Conservation (phyloP, 2,888 invertebrate genomes). For the Chironomus tentans region DNA sequence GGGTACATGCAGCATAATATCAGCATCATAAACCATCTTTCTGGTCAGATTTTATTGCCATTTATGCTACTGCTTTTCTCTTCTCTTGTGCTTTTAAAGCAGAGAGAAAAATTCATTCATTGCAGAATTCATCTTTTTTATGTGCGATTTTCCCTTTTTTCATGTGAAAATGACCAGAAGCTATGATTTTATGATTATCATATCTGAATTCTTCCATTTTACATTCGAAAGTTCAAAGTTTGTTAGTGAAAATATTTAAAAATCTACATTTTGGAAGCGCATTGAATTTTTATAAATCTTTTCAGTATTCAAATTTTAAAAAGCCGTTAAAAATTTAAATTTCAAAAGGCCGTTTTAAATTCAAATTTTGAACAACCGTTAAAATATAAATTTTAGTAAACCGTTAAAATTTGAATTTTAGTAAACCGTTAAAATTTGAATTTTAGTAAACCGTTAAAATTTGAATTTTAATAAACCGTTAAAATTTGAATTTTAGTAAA, state of each 20-base stretch:
- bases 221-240: background rate
- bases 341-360: no score
- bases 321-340: no score
- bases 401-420: no score
- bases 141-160: background rate
- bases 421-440: no score
- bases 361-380: no score
- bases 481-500: no score
- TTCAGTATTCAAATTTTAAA: no score
- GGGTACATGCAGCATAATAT: background rate
- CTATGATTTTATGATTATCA: conserved; percentile 7
- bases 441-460: no score
- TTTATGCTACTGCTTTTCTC: background rate
- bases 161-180: background rate
- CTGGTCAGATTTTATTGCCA: background rate
- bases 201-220: background rate
- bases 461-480: no score
- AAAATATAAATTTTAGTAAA: no score
- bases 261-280: background rate
- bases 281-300: no score
- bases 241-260: background rate
- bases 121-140: background rate
- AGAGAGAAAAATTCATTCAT: no score
- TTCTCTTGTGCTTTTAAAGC: background rate
- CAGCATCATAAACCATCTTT: conserved; percentile 1